Conservation (phyloP, 1,140 invertebrate species). For the Drosophila arawakana region DNA sequence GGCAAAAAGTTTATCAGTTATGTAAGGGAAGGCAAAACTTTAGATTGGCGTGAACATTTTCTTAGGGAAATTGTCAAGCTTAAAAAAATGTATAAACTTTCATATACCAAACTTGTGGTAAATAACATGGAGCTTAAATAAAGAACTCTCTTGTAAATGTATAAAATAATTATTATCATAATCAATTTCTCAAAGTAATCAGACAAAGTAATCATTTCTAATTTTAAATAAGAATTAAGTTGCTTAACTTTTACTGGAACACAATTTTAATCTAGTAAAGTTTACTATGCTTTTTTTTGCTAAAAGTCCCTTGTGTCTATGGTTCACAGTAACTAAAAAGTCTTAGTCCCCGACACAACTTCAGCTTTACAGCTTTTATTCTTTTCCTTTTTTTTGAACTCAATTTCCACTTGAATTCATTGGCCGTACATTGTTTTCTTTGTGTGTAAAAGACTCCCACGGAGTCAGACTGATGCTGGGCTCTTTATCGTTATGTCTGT, state of each 20-base stretch:
- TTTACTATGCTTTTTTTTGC: too few relatives aligned
- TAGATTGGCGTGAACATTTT: slow-evolving; percentile 4
- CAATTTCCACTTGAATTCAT: slow-evolving; percentile 27
- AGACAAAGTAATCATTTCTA: too few relatives aligned
- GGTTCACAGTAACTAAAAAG: background rate
- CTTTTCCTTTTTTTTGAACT: background rate
- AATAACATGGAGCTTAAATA: background rate
- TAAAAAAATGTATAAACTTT: background rate
- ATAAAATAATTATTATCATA: too few relatives aligned
- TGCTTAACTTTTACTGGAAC: too few relatives aligned
- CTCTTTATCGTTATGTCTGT: slow-evolving; percentile 37
- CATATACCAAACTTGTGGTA: background rate
- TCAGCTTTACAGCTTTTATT: background rate
- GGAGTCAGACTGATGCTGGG: slow-evolving; percentile 31
- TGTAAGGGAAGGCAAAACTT: background rate
- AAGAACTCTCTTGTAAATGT: too few relatives aligned
- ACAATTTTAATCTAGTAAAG: too few relatives aligned
- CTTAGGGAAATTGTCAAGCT: background rate
- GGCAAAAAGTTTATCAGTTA: slow-evolving; percentile 16
- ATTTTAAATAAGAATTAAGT: too few relatives aligned
- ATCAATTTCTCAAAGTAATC: too few relatives aligned
- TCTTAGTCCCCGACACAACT: background rate
- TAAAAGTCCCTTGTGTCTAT: background rate
- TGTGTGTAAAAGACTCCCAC: slow-evolving; percentile 16
- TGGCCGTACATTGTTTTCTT: slow-evolving; percentile 17